Percentiles rank a stretch among this genome's conserved stretches.
Conservation (phyloP, 2,113 vertebrate species). For the Myiozetetes cayanensis region DNA sequence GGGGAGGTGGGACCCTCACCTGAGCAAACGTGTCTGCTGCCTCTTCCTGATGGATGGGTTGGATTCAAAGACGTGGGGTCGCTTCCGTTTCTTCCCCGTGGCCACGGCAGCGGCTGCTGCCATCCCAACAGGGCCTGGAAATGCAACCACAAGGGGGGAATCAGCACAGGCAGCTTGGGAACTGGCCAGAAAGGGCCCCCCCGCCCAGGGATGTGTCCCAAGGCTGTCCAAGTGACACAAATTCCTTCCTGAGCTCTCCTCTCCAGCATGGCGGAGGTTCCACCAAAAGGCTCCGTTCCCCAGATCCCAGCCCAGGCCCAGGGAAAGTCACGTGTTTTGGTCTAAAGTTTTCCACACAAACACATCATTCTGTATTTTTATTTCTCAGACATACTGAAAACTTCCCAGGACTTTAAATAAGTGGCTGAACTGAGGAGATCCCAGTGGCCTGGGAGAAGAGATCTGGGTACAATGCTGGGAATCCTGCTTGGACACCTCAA, state of each 20-base stretch:
- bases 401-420: neutral
- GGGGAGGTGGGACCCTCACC: conserved; percentile 71
- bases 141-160: neutral
- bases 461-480: fast-evolving
- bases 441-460: neutral
- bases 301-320: neutral
- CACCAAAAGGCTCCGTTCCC: neutral
- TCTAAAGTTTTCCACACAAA: neutral
- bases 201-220: neutral
- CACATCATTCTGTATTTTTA: neutral
- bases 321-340: neutral
- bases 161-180: neutral
- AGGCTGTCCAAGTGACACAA: neutral
- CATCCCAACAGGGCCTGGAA: conserved; percentile 96
- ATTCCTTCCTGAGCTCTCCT: neutral
- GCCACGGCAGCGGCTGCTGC: conserved; percentile 96
- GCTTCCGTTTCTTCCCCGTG: conserved; percentile 95
- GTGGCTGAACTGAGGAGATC: neutral
- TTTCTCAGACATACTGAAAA: neutral
- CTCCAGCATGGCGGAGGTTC: fast-evolving
- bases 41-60: conserved; percentile 97
- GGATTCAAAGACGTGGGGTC: conserved; percentile 96
- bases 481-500: neutral
- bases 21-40: conserved; percentile 94
- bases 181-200: neutral